Conservation (phyloP, 2,797 vertebrate genomes). For the Pyrrhura leucotis region DNA sequence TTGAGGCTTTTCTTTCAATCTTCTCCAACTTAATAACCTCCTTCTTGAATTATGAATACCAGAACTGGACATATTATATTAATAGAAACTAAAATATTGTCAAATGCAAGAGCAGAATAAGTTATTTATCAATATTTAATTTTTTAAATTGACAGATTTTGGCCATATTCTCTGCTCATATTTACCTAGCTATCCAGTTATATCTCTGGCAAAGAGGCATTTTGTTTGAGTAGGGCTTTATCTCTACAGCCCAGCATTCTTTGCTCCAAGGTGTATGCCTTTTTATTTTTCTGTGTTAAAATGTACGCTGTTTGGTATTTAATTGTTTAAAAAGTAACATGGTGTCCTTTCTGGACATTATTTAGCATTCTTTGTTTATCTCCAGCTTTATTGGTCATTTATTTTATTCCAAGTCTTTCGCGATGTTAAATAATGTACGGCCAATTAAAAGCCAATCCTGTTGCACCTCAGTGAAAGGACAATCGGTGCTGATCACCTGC, state of each 20-base stretch:
- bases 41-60: not conserved
- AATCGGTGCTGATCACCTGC: not conserved
- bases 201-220: not conserved
- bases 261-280: not conserved
- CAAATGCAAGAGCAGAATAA: not conserved
- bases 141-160: not conserved
- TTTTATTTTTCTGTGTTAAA: not conserved
- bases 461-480: not conserved
- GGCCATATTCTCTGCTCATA: not conserved
- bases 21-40: not conserved
- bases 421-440: not conserved
- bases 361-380: not conserved
- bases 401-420: not conserved
- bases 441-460: not conserved
- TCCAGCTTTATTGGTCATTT: not conserved
- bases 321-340: not conserved
- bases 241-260: not conserved
- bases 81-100: not conserved
- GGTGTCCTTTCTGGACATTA: not conserved
- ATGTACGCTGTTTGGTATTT: not conserved
- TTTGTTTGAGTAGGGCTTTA: not conserved
- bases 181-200: not conserved
- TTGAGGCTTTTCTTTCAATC: not conserved
- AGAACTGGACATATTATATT: not conserved
- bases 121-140: not conserved